A percentile compares a stretch with the other conserved stretches of the same genome.
Evolutionary conservation across 2,888 invertebrate genomes (phyloP).

Genomic region (Unio pictorum): DNA sequence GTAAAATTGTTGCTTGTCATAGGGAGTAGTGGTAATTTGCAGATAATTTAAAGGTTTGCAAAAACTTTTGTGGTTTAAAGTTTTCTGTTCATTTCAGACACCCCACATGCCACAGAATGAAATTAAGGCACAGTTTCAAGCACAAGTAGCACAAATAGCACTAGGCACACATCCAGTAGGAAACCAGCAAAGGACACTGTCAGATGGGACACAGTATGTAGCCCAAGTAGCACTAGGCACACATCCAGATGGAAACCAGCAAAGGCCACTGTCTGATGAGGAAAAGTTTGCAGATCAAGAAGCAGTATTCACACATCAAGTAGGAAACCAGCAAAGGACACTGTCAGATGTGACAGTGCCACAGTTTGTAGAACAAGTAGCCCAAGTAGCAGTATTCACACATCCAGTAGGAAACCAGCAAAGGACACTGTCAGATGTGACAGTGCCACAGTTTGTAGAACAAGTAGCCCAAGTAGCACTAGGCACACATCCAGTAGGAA

Average conservation of each 20-base stretch:
- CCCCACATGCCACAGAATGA: constrained; percentile 27
- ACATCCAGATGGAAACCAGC: neutral
- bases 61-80: neutral
- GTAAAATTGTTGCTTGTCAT: no score
- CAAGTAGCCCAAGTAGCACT: constrained; percentile 41
- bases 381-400: constrained; percentile 15
- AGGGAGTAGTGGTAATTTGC: neutral
- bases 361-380: constrained; percentile 59
- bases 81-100: constrained; percentile 13
- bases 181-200: neutral
- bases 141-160: constrained; percentile 44
- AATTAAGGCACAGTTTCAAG: constrained; percentile 59
- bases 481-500: neutral
- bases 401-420: neutral
- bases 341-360: constrained; percentile 3
- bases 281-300: no score
- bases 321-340: neutral
- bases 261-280: no score
- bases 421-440: neutral
- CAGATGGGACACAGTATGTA: constrained; percentile 14
- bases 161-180: neutral
- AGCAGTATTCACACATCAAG: constrained; percentile 4
- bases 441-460: constrained; percentile 50
- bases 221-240: constrained; percentile 22
- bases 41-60: neutral